phyloP scores from a whole-genome alignment of 2,797 vertebrate genomes.

The Micropoecilia bifurca region DNA sequence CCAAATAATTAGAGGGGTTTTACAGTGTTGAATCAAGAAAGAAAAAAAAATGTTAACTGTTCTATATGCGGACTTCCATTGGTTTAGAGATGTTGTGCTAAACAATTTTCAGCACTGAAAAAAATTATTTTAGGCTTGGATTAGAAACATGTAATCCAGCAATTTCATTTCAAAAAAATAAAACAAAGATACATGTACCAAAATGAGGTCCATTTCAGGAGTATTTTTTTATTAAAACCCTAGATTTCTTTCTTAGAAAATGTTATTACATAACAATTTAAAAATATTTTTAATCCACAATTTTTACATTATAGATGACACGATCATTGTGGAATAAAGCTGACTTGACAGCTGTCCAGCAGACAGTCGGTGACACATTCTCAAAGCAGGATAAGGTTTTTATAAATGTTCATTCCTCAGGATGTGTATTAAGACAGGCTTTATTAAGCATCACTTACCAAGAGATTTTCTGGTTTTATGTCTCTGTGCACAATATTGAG shows the following conservation, averaged over 20 bases:
- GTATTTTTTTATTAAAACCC: not conserved
- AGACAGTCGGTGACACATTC: not conserved
- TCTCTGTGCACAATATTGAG: conserved; percentile 97
- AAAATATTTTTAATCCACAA: not conserved
- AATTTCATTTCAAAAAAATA: not conserved
- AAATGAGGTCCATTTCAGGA: not conserved
- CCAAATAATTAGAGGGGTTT: no score
- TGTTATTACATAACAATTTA: not conserved
- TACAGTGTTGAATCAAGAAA: no score
- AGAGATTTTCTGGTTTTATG: conserved; percentile 96
- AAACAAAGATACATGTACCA: not conserved
- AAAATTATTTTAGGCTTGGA: no score
- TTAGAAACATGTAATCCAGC: not conserved
- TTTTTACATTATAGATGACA: not conserved
- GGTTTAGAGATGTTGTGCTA: no score
- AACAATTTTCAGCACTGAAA: no score
- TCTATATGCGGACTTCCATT: no score
- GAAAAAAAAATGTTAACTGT: no score
- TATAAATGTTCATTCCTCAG: not conserved
- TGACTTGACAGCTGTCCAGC: not conserved
- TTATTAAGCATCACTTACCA: conserved; percentile 82
- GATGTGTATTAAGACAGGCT: not conserved
- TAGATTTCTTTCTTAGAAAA: not conserved
- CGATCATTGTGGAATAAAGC: not conserved
- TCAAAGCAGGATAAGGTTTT: no score